Base-by-base conservation (phyloP, 2,797 vertebrate genomes). In the Syndactyla subalaris region DNA sequence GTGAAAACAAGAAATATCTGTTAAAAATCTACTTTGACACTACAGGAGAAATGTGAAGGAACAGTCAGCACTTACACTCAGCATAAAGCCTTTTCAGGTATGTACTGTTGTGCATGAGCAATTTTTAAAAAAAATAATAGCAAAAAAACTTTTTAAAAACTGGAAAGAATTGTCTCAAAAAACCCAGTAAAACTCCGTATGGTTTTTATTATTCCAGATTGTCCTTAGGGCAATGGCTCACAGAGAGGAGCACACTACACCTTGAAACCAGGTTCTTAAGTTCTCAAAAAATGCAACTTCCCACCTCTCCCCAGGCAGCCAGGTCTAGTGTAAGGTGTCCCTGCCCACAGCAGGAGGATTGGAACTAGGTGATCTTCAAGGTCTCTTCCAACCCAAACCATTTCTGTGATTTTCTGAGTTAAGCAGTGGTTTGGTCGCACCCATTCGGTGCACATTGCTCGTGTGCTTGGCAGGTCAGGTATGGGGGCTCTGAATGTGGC, bases 401-500 rank as follows among this genome's bases (percentile, higher is more conserved):
- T 26, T 22, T 43, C 20, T 43, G 29, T 18, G 41, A 26, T 43
- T 43, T 48, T 71, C n/a, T 10, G 38, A 7, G 29, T 27, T 52
- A 30, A 68, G 36, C 15, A 11, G 43, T 22, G 21, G 19, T 36
- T 55, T 29, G 15, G 29, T 51, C 3, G 2, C 61, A 30, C 22
- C 24, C 24, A 29, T 8, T 27, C 22, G 38, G 32, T 10, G 20
- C 13, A 9, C 1, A 0, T 0, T 16, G 20, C 12, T 9, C 20
- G 19, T 26, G 14, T 27, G 9, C 36, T 49, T 39, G 59, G 68
- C 34, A 61, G 8, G 7, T 3, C 34, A 61, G 8, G 7, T 3
- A 19, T 0, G 0, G 24, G 9, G 10, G 10, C 62, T 20, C 5
- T 57, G n/a, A 48, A n/a, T 26, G 1, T 4, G 19, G 9, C n/a